Base-by-base conservation (phyloP, 2,113 vertebrate genomes). In the Odobenus rosmarus region DNA sequence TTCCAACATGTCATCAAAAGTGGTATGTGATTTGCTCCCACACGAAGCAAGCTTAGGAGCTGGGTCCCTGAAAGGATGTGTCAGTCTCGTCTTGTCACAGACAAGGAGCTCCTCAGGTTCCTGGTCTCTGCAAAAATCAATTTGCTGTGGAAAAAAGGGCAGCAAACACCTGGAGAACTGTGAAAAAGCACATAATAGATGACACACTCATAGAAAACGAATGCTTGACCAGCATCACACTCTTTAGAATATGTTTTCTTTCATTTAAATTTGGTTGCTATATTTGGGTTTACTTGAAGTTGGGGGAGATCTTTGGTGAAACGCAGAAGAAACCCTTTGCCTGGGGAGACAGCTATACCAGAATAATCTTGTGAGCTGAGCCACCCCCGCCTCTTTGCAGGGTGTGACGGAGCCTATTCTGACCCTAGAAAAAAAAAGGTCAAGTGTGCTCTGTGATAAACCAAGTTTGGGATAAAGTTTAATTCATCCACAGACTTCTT, bases 321-420 rank as follows among this genome's bases (percentile, higher is more conserved):
- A 53, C 31, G 61, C n/a, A 10, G 6, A 51, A 80, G 46, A 11
- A 62, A 24, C 18, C 0, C 49, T 46, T 36, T 26, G 16, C 46
- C 11, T 57, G 24, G 11, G 23, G 33, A 89, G 69, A 77, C 0
- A 0, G 28, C 1, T 21, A 0, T 42, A 21, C 10, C 26, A 13
- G 26, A n/a, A 53, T 1, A 21, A 67, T 36, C 33, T 61, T 67
- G 55, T 51, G 23, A 61, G 28, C 13, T 14, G n/a, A 74, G 71
- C 39, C 18, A 1, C 7, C 0, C 33, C 1, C 7, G 1, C 62
- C 67, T 39, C 26, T 3, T 24, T 19, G 51, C 5, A 42, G 49
- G 19, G 16, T 14, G 10, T 14, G 42, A 33, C 0, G 0, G 36
- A 55, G 26, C 6, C 49, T 11, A 24, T 39, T 49, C 55, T 51